Conservation (phyloP, 2,888 invertebrate genomes). For the Trichogramma evanescens region DNA sequence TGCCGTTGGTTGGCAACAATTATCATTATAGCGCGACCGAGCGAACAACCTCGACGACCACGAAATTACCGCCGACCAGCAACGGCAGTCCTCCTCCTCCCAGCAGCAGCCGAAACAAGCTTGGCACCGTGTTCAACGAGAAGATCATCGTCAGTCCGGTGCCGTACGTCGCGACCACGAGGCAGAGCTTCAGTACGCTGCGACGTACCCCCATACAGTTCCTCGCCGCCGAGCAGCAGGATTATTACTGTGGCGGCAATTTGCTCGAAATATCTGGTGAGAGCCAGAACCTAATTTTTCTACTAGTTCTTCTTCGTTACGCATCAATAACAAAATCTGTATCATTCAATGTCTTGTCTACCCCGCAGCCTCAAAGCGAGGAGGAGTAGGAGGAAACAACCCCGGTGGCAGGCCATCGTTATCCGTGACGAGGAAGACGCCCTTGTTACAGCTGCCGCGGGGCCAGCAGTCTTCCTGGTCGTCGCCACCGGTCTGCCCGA, state of each 20-base stretch:
- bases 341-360: not conserved
- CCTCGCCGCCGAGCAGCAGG: not conserved
- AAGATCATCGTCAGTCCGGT: slow-evolving; percentile 43
- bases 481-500: slow-evolving; percentile 31
- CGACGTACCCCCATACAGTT: slow-evolving; percentile 37
- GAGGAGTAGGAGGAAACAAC: not conserved
- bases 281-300: not conserved
- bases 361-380: slow-evolving; percentile 4
- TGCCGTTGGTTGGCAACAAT: slow-evolving; percentile 12
- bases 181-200: slow-evolving; percentile 43
- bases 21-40: slow-evolving; percentile 12
- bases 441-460: slow-evolving; percentile 26
- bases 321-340: not conserved
- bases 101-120: slow-evolving; percentile 36
- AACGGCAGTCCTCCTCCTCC: slow-evolving; percentile 3
- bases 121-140: slow-evolving; percentile 42
- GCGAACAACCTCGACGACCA: slow-evolving; percentile 4
- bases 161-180: slow-evolving; percentile 38
- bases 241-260: too few relatives aligned
- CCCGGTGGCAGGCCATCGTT: not conserved
- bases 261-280: not conserved
- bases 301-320: not conserved
- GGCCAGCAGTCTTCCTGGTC: slow-evolving; percentile 40
- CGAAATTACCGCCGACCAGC: not conserved
- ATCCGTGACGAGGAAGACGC: slow-evolving; percentile 28